Percentiles rank a stretch among this genome's conserved stretches.
phyloP scores from a whole-genome alignment of 2,797 vertebrate genomes.

The Cyprinodon diabolis region DNA sequence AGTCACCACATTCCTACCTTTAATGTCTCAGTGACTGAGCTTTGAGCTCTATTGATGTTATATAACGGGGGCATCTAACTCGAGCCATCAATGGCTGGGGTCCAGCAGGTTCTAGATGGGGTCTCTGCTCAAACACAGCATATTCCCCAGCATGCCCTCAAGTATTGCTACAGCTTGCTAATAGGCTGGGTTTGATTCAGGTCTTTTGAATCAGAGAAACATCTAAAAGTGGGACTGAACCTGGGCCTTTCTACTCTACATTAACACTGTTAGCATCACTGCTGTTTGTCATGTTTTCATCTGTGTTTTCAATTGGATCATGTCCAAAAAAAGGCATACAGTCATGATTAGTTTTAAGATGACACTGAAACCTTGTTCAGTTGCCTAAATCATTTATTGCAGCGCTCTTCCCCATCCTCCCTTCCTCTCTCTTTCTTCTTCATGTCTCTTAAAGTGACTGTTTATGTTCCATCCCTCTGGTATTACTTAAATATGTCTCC shows the following conservation, averaged over 20 bases:
- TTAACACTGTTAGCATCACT: neutral
- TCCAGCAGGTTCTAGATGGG: neutral
- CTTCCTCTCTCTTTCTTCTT: constrained; percentile 11
- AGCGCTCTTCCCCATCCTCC: neutral
- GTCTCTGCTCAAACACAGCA: neutral
- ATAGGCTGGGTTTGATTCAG: neutral
- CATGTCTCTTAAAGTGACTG: constrained; percentile 26
- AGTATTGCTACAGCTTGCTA: neutral
- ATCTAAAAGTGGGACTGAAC: neutral
- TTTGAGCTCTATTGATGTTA: neutral
- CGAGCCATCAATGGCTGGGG: neutral
- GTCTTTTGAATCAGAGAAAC: neutral
- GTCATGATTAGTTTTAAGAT: neutral
- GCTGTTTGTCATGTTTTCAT: neutral
- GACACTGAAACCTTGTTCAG: neutral
- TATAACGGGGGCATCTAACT: neutral
- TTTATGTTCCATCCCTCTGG: constrained; percentile 36
- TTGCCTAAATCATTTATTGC: constrained; percentile 26
- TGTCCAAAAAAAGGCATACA: neutral
- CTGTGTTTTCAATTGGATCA: neutral
- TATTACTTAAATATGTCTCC: constrained; percentile 46
- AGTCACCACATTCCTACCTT: neutral
- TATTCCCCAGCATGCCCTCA: neutral
- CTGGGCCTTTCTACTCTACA: neutral
- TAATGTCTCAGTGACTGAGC: neutral